Evolutionary conservation across 1,140 invertebrate genomes (phyloP).

Genomic region (Venturia canescens): DNA sequence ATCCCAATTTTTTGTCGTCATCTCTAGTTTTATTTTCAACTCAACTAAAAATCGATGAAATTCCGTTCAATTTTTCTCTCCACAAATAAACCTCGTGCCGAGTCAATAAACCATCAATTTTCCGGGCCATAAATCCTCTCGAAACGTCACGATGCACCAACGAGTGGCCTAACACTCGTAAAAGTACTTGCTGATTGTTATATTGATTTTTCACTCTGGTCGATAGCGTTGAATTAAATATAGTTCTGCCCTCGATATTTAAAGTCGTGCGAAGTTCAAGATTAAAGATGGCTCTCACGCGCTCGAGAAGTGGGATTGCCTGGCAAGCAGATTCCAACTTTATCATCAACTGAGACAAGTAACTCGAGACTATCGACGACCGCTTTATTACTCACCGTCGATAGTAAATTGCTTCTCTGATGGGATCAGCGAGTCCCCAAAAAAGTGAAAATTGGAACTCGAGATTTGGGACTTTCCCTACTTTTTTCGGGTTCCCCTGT

Average conservation of each 20-base stretch:
- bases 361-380: too few species aligned
- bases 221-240: conserved; percentile 23
- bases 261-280: background rate
- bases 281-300: background rate
- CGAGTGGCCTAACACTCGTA: background rate
- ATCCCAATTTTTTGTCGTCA: background rate
- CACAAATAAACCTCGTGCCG: background rate
- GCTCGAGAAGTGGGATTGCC: background rate
- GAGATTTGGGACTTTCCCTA: too few species aligned
- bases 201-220: conserved; percentile 21
- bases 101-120: background rate
- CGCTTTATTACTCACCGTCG: background rate
- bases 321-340: background rate
- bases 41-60: too few species aligned
- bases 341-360: background rate
- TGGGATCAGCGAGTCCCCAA: too few species aligned
- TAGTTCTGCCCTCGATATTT: background rate
- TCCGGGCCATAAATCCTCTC: too few species aligned
- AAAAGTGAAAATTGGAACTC: too few species aligned
- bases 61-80: background rate
- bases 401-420: background rate
- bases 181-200: conserved; percentile 33
- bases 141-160: background rate
- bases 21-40: too few species aligned
- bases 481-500: too few species aligned